Conservation (phyloP, 2,797 vertebrate species). For the Fistularia commersonii region DNA sequence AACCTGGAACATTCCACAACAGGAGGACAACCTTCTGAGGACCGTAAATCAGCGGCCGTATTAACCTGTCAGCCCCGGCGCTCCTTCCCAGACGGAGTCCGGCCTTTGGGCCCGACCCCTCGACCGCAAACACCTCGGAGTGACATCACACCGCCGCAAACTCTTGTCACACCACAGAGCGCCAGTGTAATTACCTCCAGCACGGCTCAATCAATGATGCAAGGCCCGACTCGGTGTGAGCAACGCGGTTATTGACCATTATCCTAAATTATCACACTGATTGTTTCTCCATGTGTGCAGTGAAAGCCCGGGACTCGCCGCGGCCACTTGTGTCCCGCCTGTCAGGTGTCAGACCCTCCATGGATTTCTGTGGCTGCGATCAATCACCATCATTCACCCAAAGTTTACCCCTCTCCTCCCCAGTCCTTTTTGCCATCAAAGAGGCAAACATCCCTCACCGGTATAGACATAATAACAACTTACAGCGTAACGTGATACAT, state of each 20-base stretch:
- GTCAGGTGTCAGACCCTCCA: slow-evolving; percentile 1
- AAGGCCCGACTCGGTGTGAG: slow-evolving; percentile 51
- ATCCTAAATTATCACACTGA: slow-evolving; percentile 58
- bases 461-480: no score
- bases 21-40: slow-evolving; percentile 60
- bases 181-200: slow-evolving; percentile 73
- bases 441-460: no score
- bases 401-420: background rate
- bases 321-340: slow-evolving; percentile 38
- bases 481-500: no score
- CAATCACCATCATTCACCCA: slow-evolving; percentile 53
- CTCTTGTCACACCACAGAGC: slow-evolving; percentile 57
- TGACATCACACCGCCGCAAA: slow-evolving; percentile 62
- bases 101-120: slow-evolving; percentile 22
- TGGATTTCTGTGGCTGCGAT: slow-evolving; percentile 24
- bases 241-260: slow-evolving; percentile 62
- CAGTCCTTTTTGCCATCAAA: background rate
- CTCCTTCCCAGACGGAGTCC: slow-evolving; percentile 42
- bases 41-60: slow-evolving; percentile 56
- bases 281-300: slow-evolving; percentile 59
- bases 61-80: slow-evolving; percentile 58
- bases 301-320: slow-evolving; percentile 35
- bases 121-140: slow-evolving; percentile 35
- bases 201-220: slow-evolving; percentile 74
- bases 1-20: slow-evolving; percentile 66